phyloP scores from a whole-genome alignment of 2,797 vertebrate species.

The Taeniopygia guttata region DNA sequence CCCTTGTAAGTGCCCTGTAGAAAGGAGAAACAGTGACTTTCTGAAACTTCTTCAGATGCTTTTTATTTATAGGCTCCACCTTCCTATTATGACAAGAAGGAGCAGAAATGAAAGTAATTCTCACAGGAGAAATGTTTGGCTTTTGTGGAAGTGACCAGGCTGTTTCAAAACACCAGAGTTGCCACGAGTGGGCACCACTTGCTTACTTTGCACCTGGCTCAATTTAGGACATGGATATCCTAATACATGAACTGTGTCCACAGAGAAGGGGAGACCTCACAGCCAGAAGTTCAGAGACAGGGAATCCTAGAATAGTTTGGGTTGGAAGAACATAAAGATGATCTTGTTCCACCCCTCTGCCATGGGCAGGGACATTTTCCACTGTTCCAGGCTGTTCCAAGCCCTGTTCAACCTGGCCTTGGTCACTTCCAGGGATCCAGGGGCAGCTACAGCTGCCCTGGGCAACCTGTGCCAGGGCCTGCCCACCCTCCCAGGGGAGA shows the following conservation, averaged over 20 bases:
- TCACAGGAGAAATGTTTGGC: background rate
- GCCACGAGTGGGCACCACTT: background rate
- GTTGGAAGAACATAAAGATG: background rate
- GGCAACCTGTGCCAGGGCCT: background rate
- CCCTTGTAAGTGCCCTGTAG: background rate
- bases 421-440: background rate
- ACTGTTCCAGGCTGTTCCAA: background rate
- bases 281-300: background rate
- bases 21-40: background rate
- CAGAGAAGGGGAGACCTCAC: background rate
- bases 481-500: rapidly evolving
- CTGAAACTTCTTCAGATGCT: background rate
- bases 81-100: background rate
- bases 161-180: background rate
- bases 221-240: too few relatives aligned
- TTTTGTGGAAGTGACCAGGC: background rate
- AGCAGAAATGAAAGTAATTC: conserved; percentile 1
- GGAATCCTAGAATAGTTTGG: background rate
- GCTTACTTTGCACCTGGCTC: background rate
- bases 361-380: background rate
- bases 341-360: background rate
- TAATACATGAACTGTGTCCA: background rate
- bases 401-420: background rate
- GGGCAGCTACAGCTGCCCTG: background rate
- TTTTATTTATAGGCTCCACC: conserved; percentile 15